These are phyloP conservation scores for Ochlodes sylvanus DNA, from an alignment of 2,888 invertebrate genomes.

Conservation along the genomic window DNA sequence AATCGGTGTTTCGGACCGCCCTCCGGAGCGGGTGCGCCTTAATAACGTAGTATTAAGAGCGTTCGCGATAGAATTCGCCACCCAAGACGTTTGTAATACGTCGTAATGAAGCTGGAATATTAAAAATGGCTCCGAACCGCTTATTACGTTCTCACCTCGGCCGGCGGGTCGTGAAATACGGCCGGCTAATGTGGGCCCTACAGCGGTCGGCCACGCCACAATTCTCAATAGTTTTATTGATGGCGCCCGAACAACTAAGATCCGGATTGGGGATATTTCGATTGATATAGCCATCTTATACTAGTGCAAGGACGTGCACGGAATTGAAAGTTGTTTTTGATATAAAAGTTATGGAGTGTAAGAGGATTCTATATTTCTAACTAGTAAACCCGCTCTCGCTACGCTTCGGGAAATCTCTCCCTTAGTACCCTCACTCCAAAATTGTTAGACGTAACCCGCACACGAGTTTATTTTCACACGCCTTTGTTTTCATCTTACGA, in stretches of 20 bases:
- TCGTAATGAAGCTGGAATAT: constrained; percentile 84
- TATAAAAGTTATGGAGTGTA: background rate
- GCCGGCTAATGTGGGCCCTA: constrained; percentile 75
- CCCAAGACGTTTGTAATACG: constrained; percentile 84
- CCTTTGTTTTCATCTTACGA: no score
- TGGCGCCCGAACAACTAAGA: constrained; percentile 54
- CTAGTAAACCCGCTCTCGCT: no score
- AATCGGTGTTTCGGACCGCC: constrained; percentile 76
- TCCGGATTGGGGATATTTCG: constrained; percentile 26
- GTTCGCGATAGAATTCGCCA: constrained; percentile 84
- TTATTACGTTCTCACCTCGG: constrained; percentile 85
- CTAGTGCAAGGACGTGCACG: no score
- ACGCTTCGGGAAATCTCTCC: no score
- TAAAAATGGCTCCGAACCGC: constrained; percentile 82
- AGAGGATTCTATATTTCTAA: background rate
- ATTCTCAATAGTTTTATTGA: constrained; percentile 64
- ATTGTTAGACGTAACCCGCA: no score
- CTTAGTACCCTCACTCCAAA: no score
- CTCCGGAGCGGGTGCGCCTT: constrained; percentile 67
- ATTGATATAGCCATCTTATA: constrained; percentile 3
- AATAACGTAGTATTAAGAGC: constrained; percentile 81
- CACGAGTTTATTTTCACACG: no score
- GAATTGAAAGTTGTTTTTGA: background rate
- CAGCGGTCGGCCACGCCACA: constrained; percentile 47
- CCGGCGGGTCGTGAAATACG: constrained; percentile 80